These are phyloP conservation scores for Spinus pinus DNA, from an alignment of 2,797 vertebrate species.

Conservation along the genomic window DNA sequence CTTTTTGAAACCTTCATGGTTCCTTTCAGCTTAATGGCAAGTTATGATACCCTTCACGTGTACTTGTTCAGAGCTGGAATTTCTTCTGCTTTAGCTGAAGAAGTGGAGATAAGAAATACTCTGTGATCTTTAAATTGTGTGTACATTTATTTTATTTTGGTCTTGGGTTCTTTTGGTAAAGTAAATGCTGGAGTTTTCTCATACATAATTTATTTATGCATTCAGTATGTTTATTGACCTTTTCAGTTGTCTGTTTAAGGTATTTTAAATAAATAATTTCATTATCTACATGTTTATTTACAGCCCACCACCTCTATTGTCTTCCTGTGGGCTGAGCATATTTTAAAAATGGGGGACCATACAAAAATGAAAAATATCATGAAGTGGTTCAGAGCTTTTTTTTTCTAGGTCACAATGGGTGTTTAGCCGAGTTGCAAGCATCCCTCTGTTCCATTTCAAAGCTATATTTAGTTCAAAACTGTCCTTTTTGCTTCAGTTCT, in stretches of 20 bases:
- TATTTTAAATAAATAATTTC: not conserved
- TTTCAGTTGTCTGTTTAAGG: not conserved
- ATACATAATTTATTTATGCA: not conserved
- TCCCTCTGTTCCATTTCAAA: not conserved
- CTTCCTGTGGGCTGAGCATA: not conserved
- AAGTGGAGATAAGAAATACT: not conserved
- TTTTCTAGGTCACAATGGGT: not conserved
- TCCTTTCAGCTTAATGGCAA: not conserved
- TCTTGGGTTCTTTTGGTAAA: not conserved
- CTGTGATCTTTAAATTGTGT: not conserved
- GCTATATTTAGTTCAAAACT: not conserved
- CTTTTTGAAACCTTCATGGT: not conserved
- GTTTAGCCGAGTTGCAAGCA: not conserved
- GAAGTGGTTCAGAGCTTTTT: not conserved
- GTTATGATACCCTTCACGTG: not conserved
- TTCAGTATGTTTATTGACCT: not conserved
- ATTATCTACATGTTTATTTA: not conserved
- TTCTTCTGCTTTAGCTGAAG: not conserved
- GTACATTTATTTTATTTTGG: not conserved
- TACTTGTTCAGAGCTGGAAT: not conserved
- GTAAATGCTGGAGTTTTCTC: not conserved
- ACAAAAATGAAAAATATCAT: not conserved
- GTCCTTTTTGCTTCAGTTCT: not conserved
- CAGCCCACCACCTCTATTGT: not conserved
- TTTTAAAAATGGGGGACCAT: not conserved